A percentile compares a stretch with the other conserved stretches of the same genome.
phyloP scores from a whole-genome alignment of 2,797 vertebrate genomes.

The Leptodactylus fallax region DNA sequence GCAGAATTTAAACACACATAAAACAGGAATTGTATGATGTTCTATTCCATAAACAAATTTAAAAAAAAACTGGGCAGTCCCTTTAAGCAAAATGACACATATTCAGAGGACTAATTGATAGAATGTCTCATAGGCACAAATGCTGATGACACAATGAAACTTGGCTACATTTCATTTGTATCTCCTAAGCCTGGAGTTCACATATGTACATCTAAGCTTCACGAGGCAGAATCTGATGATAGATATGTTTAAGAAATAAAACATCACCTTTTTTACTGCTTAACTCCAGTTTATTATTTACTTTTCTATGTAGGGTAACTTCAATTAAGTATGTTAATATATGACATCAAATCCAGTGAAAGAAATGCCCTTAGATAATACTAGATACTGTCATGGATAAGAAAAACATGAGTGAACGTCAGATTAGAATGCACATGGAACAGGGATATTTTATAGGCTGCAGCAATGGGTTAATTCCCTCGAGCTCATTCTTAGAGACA shows the following conservation, averaged over 20 bases:
- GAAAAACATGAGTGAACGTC: background rate
- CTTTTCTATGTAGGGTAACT: background rate
- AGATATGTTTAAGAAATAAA: background rate
- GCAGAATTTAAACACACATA: no score
- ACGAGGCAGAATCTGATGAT: background rate
- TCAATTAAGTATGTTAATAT: background rate
- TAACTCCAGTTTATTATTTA: background rate
- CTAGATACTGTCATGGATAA: background rate
- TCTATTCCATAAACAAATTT: no score
- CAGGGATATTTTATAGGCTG: background rate
- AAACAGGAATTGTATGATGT: no score
- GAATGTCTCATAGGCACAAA: no score
- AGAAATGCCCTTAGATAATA: background rate
- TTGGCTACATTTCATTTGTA: background rate
- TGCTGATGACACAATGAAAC: background rate
- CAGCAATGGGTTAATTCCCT: slow-evolving; percentile 44
- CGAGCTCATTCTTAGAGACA: slow-evolving; percentile 50
- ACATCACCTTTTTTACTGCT: background rate
- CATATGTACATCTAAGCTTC: background rate
- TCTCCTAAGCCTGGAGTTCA: background rate
- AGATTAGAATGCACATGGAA: background rate
- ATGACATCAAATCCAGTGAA: background rate
- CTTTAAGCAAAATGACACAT: no score
- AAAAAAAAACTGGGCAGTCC: no score
- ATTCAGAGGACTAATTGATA: no score